Percentiles rank a stretch among this genome's conserved stretches.
Conservation (phyloP, 1,140 invertebrate genomes). For the Drosophila cardini region DNA sequence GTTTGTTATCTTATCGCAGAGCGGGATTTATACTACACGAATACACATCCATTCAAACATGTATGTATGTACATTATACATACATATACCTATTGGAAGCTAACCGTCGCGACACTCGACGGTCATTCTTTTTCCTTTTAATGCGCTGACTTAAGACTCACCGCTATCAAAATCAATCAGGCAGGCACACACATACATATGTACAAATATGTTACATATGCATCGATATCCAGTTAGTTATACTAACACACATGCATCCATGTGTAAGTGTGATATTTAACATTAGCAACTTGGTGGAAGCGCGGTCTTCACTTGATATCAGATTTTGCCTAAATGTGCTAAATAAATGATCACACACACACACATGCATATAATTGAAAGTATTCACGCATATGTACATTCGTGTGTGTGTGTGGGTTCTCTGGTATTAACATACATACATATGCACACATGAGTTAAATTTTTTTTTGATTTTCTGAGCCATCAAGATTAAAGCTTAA, state of each 20-base stretch:
- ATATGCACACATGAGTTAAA: no score
- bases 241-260: background rate
- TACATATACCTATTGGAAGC: conserved; percentile 1
- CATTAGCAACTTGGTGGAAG: background rate
- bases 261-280: background rate
- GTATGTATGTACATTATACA: conserved; percentile 13
- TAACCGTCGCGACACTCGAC: background rate
- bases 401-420: no score
- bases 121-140: conserved; percentile 1
- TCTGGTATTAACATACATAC: no score
- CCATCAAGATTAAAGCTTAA: no score
- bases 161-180: background rate
- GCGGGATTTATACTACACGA: background rate
- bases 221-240: background rate
- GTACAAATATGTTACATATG: no score
- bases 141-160: background rate
- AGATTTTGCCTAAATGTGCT: background rate
- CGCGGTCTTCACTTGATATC: background rate
- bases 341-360: background rate
- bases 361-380: background rate
- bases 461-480: no score
- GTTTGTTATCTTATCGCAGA: conserved; percentile 49
- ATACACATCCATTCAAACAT: no score
- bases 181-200: background rate
- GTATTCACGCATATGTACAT: background rate